phyloP scores from a whole-genome alignment of 2,113 vertebrate genomes.

The Charina bottae region DNA sequence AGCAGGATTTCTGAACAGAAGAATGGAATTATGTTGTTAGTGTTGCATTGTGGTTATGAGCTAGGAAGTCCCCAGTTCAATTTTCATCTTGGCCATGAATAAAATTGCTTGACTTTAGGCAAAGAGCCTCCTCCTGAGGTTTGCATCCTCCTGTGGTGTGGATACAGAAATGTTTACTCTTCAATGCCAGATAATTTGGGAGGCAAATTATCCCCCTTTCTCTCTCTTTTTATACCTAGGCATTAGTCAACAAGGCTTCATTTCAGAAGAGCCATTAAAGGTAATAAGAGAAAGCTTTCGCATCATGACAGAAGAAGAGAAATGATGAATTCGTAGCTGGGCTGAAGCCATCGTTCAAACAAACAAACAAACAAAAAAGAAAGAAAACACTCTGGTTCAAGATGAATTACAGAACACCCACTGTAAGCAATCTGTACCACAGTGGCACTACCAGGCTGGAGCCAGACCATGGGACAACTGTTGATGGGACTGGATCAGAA shows the following conservation, averaged over 20 bases:
- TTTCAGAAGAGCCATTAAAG: neutral
- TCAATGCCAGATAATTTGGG: neutral
- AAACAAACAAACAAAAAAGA: constrained; percentile 16
- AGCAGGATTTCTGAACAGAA: neutral
- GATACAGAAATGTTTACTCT: neutral
- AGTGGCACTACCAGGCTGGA: constrained; percentile 43
- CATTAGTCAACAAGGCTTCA: neutral
- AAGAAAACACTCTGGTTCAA: constrained; percentile 34
- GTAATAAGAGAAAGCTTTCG: constrained; percentile 23
- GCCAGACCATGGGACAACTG: constrained; percentile 56
- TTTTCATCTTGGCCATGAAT: neutral
- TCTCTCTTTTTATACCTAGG: constrained; percentile 30
- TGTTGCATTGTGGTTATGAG: neutral
- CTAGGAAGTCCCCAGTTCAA: neutral
- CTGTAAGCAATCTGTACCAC: constrained; percentile 59
- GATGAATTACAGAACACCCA: constrained; percentile 72
- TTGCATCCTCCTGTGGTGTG: neutral
- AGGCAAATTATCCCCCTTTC: constrained; percentile 6
- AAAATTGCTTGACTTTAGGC: neutral
- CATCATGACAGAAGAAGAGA: neutral
- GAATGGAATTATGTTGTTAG: neutral
- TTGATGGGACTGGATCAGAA: constrained; percentile 67
- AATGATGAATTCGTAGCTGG: constrained; percentile 34
- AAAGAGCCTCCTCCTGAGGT: neutral
- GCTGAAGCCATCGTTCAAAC: constrained; percentile 27